Evolutionary conservation across 1,140 invertebrate genomes (phyloP).

Genomic region (roundworm (Caenorhabditis elegans)): WBcel235 BX284604.4:6385001-6385500

Average conservation of each 20-base stretch:
- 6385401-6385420: not conserved
- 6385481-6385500: too few relatives aligned
- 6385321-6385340: constrained; percentile 29
- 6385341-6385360: constrained; percentile 29
- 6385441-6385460: not conserved
- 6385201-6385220: constrained; percentile 26
- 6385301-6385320: constrained; percentile 34
- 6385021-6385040: constrained; percentile 23
- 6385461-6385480: too few relatives aligned
- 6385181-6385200: not conserved
- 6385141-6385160: constrained; percentile 28
- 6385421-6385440: not conserved
- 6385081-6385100: constrained; percentile 31
- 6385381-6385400: not conserved
- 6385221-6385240: constrained; percentile 10
- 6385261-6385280: too few relatives aligned
- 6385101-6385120: constrained; percentile 26
- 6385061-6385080: not conserved
- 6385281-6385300: constrained; percentile 18
- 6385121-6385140: constrained; percentile 28
- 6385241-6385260: constrained; percentile 17
- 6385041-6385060: not conserved
- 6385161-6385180: constrained; percentile 14
- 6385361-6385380: constrained; percentile 30
- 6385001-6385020: constrained; percentile 18